These are phyloP conservation scores for Poeciliopsis infans DNA, from an alignment of 2,797 vertebrate species.

Conservation along the genomic window DNA sequence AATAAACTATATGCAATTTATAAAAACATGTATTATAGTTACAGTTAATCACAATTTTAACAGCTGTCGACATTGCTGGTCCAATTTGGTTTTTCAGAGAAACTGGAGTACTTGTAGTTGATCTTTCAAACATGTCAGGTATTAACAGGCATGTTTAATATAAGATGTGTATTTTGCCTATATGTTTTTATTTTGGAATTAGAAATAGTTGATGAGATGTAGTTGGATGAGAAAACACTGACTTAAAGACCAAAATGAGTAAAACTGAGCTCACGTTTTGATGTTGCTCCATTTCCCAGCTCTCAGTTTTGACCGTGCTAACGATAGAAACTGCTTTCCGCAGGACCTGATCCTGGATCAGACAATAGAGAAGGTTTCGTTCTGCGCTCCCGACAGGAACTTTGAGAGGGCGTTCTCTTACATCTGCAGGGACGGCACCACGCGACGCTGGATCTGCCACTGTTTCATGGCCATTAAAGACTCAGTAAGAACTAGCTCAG, in stretches of 20 bases:
- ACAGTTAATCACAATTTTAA: background rate
- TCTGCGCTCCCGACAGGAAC: conserved; percentile 98
- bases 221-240: background rate
- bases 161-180: background rate
- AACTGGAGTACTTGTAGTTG: background rate
- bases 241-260: background rate
- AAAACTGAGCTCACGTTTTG: conserved; percentile 6
- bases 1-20: background rate
- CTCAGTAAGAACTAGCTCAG: conserved; percentile 84
- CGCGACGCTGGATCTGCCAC: conserved; percentile 98
- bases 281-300: background rate
- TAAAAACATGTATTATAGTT: background rate
- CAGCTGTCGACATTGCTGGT: background rate
- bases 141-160: background rate
- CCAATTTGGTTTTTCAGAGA: background rate
- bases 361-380: conserved; percentile 99
- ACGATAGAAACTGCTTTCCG: conserved; percentile 4
- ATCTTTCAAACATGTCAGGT: background rate
- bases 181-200: background rate
- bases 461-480: conserved; percentile 99
- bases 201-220: background rate
- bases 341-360: conserved; percentile 99
- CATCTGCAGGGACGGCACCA: conserved; percentile 98
- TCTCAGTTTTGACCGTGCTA: background rate
- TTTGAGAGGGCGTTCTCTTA: conserved; percentile 98